Percentiles rank a stretch among this genome's conserved stretches.
phyloP scores from a whole-genome alignment of 2,888 invertebrate genomes.

The Gymnocheta viridis region DNA sequence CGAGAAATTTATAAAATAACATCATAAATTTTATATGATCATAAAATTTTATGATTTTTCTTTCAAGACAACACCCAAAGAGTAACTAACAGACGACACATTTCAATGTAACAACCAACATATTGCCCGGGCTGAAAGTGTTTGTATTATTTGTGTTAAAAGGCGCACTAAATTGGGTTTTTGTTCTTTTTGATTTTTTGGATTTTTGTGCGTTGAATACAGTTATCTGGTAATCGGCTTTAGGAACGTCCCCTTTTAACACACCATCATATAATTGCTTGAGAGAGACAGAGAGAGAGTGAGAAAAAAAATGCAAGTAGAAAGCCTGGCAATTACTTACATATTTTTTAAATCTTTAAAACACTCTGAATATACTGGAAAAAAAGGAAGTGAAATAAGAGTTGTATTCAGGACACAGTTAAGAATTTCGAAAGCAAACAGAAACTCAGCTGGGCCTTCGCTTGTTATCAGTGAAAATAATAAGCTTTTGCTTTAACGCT shows the following conservation, averaged over 20 bases:
- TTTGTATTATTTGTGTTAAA: constrained; percentile 4
- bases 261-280: constrained; percentile 34
- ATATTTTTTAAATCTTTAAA: background rate
- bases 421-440: background rate
- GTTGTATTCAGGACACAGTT: background rate
- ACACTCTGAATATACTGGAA: background rate
- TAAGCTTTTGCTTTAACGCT: constrained; percentile 1
- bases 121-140: constrained; percentile 55
- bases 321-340: background rate
- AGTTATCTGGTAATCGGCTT: constrained; percentile 77
- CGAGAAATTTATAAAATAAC: constrained; percentile 72
- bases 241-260: constrained; percentile 61
- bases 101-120: constrained; percentile 49
- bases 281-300: background rate
- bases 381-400: background rate
- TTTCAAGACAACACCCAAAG: constrained; percentile 62
- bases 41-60: constrained; percentile 72
- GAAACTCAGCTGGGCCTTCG: constrained; percentile 22
- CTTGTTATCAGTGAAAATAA: background rate
- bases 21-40: constrained; percentile 69
- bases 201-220: constrained; percentile 57
- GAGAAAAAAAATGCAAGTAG: background rate
- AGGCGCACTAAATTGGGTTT: background rate
- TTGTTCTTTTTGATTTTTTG: background rate
- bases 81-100: constrained; percentile 54